A percentile compares a stretch with the other conserved stretches of the same genome.
These are phyloP conservation scores for Augiades crinisus DNA, from an alignment of 2,888 invertebrate species.

Conservation along the genomic window DNA sequence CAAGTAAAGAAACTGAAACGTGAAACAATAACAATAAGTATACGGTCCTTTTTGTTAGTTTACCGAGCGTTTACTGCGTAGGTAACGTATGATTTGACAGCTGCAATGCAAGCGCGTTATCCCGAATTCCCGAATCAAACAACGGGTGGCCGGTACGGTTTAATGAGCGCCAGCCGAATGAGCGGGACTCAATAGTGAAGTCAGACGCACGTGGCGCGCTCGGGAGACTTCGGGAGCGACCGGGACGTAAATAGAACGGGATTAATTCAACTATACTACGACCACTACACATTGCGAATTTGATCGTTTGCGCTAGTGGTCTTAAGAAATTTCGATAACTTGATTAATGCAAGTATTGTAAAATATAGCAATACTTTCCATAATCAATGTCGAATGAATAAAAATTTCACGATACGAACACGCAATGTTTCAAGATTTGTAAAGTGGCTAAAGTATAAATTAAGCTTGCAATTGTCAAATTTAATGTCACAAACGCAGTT, in stretches of 20 bases:
- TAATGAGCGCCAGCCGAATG: slow-evolving; percentile 64
- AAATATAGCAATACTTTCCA: slow-evolving; percentile 43
- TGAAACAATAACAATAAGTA: slow-evolving; percentile 44
- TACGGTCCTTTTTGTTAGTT: slow-evolving; percentile 40
- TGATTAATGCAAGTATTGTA: slow-evolving; percentile 22
- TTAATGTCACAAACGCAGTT: slow-evolving; percentile 49
- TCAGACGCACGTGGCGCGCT: slow-evolving; percentile 47
- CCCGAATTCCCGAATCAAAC: slow-evolving; percentile 77
- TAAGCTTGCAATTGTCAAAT: slow-evolving; percentile 42
- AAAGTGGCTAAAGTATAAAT: neutral
- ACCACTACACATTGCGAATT: slow-evolving; percentile 43
- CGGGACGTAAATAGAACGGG: slow-evolving; percentile 68
- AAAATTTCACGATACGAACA: slow-evolving; percentile 32
- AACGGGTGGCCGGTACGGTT: slow-evolving; percentile 56
- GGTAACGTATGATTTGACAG: slow-evolving; percentile 77
- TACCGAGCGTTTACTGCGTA: slow-evolving; percentile 35
- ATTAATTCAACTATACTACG: slow-evolving; percentile 66
- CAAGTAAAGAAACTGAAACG: slow-evolving; percentile 79
- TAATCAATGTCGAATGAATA: slow-evolving; percentile 42
- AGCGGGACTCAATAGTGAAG: slow-evolving; percentile 52
- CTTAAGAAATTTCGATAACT: slow-evolving; percentile 2
- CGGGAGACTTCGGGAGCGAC: slow-evolving; percentile 63
- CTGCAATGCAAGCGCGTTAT: slow-evolving; percentile 71
- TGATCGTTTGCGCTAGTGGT: slow-evolving; percentile 36
- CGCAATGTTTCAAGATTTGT: neutral